These are phyloP conservation scores for Polydrusus tereticollis DNA, from an alignment of 2,888 invertebrate species.

Conservation along the genomic window DNA sequence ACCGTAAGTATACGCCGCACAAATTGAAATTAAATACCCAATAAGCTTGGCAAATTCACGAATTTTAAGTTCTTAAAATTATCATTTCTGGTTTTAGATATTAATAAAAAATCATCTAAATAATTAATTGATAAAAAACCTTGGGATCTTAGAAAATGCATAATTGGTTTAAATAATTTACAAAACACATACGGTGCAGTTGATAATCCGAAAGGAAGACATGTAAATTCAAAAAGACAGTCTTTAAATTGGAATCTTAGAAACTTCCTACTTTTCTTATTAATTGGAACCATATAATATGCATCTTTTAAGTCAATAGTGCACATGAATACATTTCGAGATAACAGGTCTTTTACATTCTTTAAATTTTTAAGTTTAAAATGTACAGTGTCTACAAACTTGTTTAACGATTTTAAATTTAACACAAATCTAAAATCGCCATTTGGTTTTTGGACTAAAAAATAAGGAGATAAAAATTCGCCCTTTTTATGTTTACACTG, in stretches of 20 bases:
- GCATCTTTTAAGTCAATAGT: background rate
- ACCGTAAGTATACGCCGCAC: slow-evolving; percentile 24
- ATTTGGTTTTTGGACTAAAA: background rate
- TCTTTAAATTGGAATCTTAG: background rate
- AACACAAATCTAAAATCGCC: slow-evolving; percentile 5
- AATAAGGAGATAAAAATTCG: slow-evolving; percentile 7
- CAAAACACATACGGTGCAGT: slow-evolving; percentile 31
- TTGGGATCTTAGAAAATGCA: slow-evolving; percentile 17
- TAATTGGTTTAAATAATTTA: slow-evolving; percentile 36
- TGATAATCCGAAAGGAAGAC: slow-evolving; percentile 30
- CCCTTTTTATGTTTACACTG: slow-evolving; percentile 2
- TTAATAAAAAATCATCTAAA: slow-evolving; percentile 33
- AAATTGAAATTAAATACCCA: slow-evolving; percentile 19
- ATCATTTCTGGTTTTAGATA: background rate
- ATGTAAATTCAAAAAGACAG: slow-evolving; percentile 22
- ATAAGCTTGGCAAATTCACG: slow-evolving; percentile 19
- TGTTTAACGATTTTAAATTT: slow-evolving; percentile 4
- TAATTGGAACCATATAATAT: background rate
- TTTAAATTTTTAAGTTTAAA: background rate
- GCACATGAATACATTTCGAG: background rate
- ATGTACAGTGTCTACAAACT: background rate
- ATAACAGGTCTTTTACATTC: background rate
- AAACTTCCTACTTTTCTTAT: background rate
- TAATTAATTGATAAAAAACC: slow-evolving; percentile 22
- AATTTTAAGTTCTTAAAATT: slow-evolving; percentile 7